Conservation (phyloP, 2,888 invertebrate species). For the Cyrtodaria siliqua region DNA sequence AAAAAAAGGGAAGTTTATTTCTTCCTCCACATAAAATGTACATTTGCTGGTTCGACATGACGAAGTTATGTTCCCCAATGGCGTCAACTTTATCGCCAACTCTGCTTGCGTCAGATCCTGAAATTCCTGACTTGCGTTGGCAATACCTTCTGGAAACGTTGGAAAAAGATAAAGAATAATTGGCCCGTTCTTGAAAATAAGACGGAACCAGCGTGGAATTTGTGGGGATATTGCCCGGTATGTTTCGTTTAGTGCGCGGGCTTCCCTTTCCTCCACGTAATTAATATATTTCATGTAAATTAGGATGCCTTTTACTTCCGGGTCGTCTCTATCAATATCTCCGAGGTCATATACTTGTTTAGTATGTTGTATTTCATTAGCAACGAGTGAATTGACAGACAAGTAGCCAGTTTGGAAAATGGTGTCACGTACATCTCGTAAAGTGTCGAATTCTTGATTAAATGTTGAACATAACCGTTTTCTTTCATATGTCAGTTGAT, state of each 20-base stretch:
- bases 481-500: no score
- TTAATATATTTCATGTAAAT: no score
- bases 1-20: neutral
- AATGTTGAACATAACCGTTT: no score
- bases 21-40: slow-evolving; percentile 6
- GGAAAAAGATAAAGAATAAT: neutral
- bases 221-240: neutral
- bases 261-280: no score
- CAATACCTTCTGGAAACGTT: neutral
- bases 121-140: neutral
- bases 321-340: no score
- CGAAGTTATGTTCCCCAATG: neutral
- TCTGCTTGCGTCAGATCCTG: neutral
- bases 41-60: neutral
- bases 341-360: no score
- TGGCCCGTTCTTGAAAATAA: neutral
- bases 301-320: no score
- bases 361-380: no score
- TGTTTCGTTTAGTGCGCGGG: slow-evolving; percentile 4
- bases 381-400: no score
- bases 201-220: slow-evolving; percentile 7
- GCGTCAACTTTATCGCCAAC: neutral
- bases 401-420: no score
- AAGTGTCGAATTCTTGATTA: no score
- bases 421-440: no score